Evolutionary conservation across 1,140 invertebrate genomes (phyloP).

Genomic region (Nilaparvata lugens): DNA sequence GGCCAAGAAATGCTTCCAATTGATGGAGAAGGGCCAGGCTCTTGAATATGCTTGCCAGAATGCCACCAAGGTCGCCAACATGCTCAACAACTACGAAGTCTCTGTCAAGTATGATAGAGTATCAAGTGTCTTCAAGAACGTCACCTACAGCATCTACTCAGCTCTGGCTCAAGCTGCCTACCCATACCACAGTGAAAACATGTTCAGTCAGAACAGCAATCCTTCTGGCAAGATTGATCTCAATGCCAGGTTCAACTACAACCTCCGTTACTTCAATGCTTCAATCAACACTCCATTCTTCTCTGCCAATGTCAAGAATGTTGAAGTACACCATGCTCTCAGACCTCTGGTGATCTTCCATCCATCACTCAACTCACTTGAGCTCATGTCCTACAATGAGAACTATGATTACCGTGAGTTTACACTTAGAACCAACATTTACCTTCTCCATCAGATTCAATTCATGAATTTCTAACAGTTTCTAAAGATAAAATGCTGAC

Average conservation of each 20-base stretch:
- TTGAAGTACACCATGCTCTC: slow-evolving; percentile 32
- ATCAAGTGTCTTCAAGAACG: slow-evolving; percentile 22
- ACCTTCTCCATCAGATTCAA: not conserved
- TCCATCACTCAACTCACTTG: slow-evolving; percentile 32
- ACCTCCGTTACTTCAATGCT: slow-evolving; percentile 36
- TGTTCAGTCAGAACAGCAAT: slow-evolving; percentile 18
- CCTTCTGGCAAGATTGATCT: slow-evolving; percentile 40
- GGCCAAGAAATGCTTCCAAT: slow-evolving; percentile 37
- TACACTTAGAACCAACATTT: not conserved
- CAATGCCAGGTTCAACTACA: slow-evolving; percentile 33
- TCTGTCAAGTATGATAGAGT: slow-evolving; percentile 10
- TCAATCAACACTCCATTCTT: slow-evolving; percentile 35
- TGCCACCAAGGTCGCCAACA: slow-evolving; percentile 37
- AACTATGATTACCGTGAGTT: slow-evolving; percentile 6
- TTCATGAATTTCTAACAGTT: too few species aligned
- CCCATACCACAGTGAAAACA: slow-evolving; percentile 22
- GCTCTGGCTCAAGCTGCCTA: slow-evolving; percentile 17
- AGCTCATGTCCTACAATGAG: slow-evolving; percentile 33
- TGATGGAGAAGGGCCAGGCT: slow-evolving; percentile 43
- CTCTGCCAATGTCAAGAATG: slow-evolving; percentile 33
- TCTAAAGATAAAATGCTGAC: too few species aligned
- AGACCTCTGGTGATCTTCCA: slow-evolving; percentile 36
- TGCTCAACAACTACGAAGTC: slow-evolving; percentile 36
- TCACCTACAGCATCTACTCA: slow-evolving; percentile 24
- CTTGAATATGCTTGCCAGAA: slow-evolving; percentile 43